Conservation (phyloP, 2,113 vertebrate genomes). For the Glareola pratincola region DNA sequence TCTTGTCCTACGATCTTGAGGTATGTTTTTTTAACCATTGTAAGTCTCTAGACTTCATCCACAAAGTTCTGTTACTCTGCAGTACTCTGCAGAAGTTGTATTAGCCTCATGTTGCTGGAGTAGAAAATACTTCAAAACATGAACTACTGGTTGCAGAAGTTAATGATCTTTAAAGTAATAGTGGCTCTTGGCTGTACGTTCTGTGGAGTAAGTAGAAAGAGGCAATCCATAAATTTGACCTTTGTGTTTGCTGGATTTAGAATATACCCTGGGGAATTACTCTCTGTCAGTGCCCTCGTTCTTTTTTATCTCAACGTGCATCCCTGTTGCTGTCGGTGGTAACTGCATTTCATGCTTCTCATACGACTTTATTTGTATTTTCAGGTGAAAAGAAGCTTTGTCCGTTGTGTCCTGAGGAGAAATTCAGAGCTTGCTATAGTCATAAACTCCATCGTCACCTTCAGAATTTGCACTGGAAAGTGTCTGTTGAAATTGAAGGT, state of each 20-base stretch:
- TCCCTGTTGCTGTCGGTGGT: background rate
- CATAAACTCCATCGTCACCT: conserved; percentile 91
- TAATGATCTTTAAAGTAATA: background rate
- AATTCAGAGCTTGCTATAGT: conserved; percentile 88
- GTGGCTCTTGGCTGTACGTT: background rate
- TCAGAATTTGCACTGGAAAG: conserved; percentile 97
- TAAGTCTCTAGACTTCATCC: background rate
- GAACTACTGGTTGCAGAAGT: background rate
- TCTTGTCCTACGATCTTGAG: background rate
- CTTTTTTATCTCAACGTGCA: background rate
- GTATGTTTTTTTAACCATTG: background rate
- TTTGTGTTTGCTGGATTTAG: background rate
- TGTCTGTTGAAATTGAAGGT: conserved; percentile 97
- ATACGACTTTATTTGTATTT: background rate
- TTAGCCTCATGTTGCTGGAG: background rate
- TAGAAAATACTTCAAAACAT: background rate
- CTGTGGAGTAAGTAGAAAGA: background rate
- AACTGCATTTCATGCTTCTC: background rate
- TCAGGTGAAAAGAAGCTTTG: conserved; percentile 87
- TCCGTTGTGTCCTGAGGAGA: conserved; percentile 92
- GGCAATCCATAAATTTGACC: background rate
- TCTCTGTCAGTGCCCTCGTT: background rate
- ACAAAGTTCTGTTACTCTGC: background rate
- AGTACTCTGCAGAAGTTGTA: background rate
- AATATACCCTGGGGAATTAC: background rate